Percentiles rank a stretch among this genome's conserved stretches.
Evolutionary conservation across 2,113 vertebrate species (phyloP).

Genomic region (Dicaeum eximium): DNA sequence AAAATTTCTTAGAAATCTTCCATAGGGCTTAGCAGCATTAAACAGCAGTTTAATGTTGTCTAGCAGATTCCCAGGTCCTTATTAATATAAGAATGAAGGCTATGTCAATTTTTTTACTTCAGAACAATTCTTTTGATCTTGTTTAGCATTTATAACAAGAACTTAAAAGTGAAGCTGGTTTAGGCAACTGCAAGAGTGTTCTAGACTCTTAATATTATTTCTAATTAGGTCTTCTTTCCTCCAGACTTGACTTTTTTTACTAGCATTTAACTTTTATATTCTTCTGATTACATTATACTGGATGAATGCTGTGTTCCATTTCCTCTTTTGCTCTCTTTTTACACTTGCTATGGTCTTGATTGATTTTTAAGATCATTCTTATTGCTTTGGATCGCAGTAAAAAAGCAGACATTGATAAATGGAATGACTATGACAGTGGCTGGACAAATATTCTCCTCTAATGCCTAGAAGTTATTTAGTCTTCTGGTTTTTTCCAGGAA

Average conservation of each 20-base stretch:
- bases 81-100: not conserved
- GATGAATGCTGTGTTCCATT: not conserved
- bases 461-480: not conserved
- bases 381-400: not conserved
- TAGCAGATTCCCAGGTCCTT: not conserved
- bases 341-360: not conserved
- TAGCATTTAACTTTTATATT: not conserved
- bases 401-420: not conserved
- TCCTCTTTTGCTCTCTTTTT: not conserved
- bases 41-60: not conserved
- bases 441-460: not conserved
- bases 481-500: not conserved
- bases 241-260: not conserved
- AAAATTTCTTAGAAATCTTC: not conserved
- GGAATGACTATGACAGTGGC: not conserved
- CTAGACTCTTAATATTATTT: not conserved
- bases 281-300: not conserved
- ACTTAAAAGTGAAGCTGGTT: not conserved
- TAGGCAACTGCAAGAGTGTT: not conserved
- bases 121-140: conserved; percentile 14
- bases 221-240: not conserved
- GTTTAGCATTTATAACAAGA: not conserved
- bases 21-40: not conserved
- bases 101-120: not conserved
- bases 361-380: not conserved